A percentile compares a stretch with the other conserved stretches of the same genome.
Evolutionary conservation across 2,888 invertebrate species (phyloP).

Genomic region (Dicyrtoma fusca): DNA sequence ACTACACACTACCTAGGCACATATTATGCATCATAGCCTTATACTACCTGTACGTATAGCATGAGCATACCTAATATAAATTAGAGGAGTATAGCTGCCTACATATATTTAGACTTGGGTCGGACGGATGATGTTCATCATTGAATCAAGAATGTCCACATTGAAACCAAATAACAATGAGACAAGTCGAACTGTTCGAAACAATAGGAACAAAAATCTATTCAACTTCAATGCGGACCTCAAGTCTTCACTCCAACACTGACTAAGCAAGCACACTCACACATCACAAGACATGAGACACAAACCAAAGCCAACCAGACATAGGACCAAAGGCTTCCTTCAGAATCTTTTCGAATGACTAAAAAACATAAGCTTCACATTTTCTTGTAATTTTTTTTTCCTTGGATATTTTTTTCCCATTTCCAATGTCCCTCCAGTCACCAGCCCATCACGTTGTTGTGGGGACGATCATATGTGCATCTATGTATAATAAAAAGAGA

Average conservation of each 20-base stretch:
- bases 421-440: not conserved
- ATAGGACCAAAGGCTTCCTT: not conserved
- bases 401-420: not conserved
- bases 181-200: constrained; percentile 38
- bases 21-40: too few species aligned
- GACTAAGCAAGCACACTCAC: not conserved
- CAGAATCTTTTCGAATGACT: too few species aligned
- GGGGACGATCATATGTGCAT: too few species aligned
- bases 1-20: too few species aligned
- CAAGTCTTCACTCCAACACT: not conserved
- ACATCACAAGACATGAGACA: not conserved
- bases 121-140: too few species aligned
- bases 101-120: too few species aligned
- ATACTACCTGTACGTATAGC: too few species aligned
- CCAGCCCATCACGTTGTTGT: too few species aligned
- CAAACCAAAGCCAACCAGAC: not conserved
- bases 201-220: constrained; percentile 40
- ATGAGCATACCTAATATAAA: too few species aligned
- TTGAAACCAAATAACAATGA: constrained; percentile 30
- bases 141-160: constrained; percentile 23
- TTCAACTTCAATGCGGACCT: not conserved
- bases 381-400: not conserved
- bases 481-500: too few species aligned
- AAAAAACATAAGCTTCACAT: too few species aligned
- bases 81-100: too few species aligned